Evolutionary conservation across 2,113 vertebrate genomes (phyloP).

Genomic region (Pterocles orientalis): DNA sequence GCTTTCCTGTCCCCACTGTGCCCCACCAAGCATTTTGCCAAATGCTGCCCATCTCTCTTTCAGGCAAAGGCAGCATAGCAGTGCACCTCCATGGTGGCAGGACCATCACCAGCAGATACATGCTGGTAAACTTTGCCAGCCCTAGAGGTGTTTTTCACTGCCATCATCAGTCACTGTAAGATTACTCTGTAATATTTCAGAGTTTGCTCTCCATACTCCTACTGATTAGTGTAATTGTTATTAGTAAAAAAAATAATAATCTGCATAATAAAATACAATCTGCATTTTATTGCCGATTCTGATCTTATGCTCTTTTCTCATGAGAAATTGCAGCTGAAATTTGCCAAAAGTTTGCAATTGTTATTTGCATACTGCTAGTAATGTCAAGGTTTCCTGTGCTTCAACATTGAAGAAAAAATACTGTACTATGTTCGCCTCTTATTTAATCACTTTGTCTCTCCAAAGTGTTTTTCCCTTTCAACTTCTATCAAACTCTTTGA

Average conservation of each 20-base stretch:
- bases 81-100: background rate
- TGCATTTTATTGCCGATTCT: background rate
- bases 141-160: background rate
- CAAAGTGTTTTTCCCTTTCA: background rate
- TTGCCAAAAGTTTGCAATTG: background rate
- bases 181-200: background rate
- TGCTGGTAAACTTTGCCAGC: background rate
- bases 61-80: background rate
- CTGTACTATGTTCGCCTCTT: background rate
- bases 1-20: background rate
- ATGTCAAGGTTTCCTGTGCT: background rate
- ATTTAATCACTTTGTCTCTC: background rate
- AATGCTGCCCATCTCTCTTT: background rate
- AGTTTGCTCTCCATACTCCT: background rate
- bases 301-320: background rate
- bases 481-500: background rate
- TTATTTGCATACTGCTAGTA: background rate
- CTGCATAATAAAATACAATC: background rate
- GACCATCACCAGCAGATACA: background rate
- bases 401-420: background rate
- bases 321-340: background rate
- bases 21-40: background rate
- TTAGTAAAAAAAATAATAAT: background rate
- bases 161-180: background rate
- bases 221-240: background rate